Percentiles rank a stretch among this genome's conserved stretches.
phyloP scores from a whole-genome alignment of 2,888 invertebrate genomes.

The Ophion ellenae region DNA sequence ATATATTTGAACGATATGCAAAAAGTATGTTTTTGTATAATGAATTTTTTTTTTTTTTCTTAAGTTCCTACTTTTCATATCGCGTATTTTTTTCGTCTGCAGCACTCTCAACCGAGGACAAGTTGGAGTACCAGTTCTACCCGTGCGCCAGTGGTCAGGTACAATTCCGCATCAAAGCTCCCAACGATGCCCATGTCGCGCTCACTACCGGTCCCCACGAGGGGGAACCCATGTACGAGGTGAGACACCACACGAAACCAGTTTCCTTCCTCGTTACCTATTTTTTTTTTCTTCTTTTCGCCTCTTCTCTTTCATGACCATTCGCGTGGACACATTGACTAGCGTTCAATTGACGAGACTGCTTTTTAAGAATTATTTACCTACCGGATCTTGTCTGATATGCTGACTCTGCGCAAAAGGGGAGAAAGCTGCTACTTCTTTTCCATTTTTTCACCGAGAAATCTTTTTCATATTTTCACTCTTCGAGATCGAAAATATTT shows the following conservation, averaged over 20 bases:
- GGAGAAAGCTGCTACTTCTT: neutral
- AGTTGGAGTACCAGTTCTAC: constrained; percentile 92
- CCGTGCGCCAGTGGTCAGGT: constrained; percentile 89
- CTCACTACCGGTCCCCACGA: constrained; percentile 90
- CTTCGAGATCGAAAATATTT: too few relatives aligned
- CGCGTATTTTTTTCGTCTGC: constrained; percentile 79
- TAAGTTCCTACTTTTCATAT: neutral
- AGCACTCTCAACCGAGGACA: constrained; percentile 92
- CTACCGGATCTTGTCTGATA: neutral
- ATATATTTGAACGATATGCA: neutral
- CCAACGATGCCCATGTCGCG: constrained; percentile 94
- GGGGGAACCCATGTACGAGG: constrained; percentile 92
- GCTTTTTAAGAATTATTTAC: neutral
- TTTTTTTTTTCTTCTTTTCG: neutral
- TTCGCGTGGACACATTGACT: neutral
- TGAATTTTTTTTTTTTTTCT: too few relatives aligned
- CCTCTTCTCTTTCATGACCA: neutral
- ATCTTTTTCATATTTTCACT: neutral
- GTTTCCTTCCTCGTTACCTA: neutral
- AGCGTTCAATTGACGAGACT: constrained; percentile 3
- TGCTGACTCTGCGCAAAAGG: neutral
- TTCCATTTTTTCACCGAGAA: neutral
- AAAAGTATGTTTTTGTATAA: neutral
- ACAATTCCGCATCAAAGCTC: constrained; percentile 91
- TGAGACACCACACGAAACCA: constrained; percentile 74